Conservation (phyloP, 2,113 vertebrate species). For the Pipa parva region DNA sequence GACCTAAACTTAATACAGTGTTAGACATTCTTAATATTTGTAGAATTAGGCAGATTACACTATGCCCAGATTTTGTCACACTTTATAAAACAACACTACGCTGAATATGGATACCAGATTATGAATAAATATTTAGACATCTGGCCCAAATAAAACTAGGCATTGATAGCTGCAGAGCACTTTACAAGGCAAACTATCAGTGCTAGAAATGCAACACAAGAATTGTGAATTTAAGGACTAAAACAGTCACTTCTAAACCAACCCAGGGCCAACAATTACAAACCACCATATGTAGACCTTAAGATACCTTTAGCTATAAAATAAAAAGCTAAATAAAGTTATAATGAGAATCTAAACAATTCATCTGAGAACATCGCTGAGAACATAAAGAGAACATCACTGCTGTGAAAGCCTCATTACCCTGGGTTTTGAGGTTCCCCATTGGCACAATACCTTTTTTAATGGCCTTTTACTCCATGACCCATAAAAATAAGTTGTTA, state of each 20-base stretch:
- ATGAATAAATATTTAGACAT: constrained; percentile 20
- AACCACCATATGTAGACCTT: not conserved
- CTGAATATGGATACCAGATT: constrained; percentile 11
- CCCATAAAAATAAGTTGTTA: too few relatives aligned
- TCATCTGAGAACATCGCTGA: too few relatives aligned
- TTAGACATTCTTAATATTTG: constrained; percentile 2
- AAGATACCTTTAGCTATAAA: not conserved
- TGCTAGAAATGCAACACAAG: constrained; percentile 8
- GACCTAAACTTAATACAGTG: constrained; percentile 11
- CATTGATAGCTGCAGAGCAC: constrained; percentile 18
- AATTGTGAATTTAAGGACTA: not conserved
- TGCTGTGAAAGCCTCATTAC: too few relatives aligned
- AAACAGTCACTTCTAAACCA: not conserved
- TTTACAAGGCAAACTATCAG: not conserved
- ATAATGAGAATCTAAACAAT: too few relatives aligned
- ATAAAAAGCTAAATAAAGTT: not conserved
- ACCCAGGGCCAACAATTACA: not conserved
- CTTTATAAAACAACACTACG: constrained; percentile 5
- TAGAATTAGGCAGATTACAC: not conserved
- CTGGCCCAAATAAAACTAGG: constrained; percentile 18
- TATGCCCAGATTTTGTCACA: constrained; percentile 19
- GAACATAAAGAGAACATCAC: too few relatives aligned
- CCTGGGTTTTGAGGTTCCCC: too few relatives aligned
- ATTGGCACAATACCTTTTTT: too few relatives aligned
- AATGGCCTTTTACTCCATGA: too few relatives aligned